These are phyloP conservation scores for Loriculus beryllinus DNA, from an alignment of 2,797 vertebrate genomes.

Conservation along the genomic window DNA sequence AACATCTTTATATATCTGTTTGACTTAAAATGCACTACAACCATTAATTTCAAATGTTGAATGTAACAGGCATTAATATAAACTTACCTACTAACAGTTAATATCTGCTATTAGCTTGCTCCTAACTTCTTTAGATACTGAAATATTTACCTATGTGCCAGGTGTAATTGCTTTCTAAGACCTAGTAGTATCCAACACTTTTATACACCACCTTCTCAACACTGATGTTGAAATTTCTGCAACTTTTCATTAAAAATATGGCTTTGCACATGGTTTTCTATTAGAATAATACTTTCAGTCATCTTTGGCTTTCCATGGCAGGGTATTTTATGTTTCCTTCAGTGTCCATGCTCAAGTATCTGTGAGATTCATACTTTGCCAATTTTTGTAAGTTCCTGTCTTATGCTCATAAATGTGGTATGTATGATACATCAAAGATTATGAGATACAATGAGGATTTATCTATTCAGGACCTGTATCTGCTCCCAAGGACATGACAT, in stretches of 20 bases:
- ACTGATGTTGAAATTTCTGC: not conserved
- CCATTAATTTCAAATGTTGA: not conserved
- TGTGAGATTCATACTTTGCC: not conserved
- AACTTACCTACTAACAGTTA: not conserved
- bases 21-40: not conserved
- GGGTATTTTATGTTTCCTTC: not conserved
- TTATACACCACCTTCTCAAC: not conserved
- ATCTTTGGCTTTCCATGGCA: not conserved
- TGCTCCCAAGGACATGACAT: not conserved
- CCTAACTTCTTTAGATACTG: not conserved
- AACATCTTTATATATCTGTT: rapidly evolving
- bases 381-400: not conserved
- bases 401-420: not conserved
- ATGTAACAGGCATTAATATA: not conserved
- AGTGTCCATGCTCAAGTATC: not conserved
- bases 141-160: not conserved
- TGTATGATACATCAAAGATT: not conserved
- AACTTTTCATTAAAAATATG: not conserved
- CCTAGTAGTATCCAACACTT: not conserved
- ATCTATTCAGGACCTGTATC: not conserved
- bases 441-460: not conserved
- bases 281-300: not conserved
- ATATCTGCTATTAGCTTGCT: not conserved
- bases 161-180: not conserved
- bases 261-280: not conserved